These are phyloP conservation scores for Bungarus multicinctus DNA, from an alignment of 2,113 vertebrate genomes.

Conservation along the genomic window DNA sequence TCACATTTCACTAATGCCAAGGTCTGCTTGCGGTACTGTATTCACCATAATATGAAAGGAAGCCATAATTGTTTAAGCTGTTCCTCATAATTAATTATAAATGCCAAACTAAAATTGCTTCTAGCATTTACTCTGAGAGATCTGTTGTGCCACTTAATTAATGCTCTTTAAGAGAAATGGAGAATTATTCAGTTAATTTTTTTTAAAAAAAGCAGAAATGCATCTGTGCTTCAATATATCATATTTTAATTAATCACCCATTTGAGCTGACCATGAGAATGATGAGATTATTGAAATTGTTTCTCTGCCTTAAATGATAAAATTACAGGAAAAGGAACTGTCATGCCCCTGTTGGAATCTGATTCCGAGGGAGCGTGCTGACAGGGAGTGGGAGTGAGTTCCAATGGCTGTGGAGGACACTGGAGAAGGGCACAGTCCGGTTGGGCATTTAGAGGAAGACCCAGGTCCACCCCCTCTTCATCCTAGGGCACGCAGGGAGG, in stretches of 20 bases:
- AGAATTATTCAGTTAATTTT: background rate
- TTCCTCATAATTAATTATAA: conserved; percentile 41
- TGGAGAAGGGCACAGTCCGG: too few species aligned
- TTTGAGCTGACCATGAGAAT: conserved; percentile 1
- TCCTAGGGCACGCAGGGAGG: too few species aligned
- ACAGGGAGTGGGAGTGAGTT: too few species aligned
- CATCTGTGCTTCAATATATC: conserved; percentile 12
- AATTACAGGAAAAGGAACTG: conserved; percentile 21
- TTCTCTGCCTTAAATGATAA: conserved; percentile 16
- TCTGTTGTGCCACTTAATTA: conserved; percentile 8
- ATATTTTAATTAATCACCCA: conserved; percentile 21
- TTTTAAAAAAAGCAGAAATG: background rate
- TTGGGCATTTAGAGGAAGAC: too few species aligned
- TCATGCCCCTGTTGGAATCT: background rate
- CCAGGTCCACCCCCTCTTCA: too few species aligned
- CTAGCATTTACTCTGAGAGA: conserved; percentile 7
- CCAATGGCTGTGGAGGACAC: too few species aligned
- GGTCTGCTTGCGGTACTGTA: conserved; percentile 25
- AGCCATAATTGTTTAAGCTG: conserved; percentile 46
- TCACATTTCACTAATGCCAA: conserved; percentile 38
- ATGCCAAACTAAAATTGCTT: conserved; percentile 23
- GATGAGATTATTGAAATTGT: background rate
- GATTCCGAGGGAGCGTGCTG: too few species aligned
- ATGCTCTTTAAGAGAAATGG: conserved; percentile 18
- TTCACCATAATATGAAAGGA: conserved; percentile 43